Conservation (phyloP, 2,888 invertebrate genomes). For the Calameuta idolon region DNA sequence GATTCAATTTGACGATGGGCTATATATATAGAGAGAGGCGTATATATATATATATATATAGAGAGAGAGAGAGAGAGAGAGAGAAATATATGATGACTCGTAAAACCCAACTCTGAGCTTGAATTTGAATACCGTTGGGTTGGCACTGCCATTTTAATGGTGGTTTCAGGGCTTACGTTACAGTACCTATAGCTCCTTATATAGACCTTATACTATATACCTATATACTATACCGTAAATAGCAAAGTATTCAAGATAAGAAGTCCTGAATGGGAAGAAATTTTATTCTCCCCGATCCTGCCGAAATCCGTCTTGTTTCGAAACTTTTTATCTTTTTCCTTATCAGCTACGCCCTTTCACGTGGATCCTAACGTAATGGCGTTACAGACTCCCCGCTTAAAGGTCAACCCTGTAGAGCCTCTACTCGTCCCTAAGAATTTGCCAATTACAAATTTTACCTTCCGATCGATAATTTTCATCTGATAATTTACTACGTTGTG, state of each 20-base stretch:
- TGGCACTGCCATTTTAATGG: background rate
- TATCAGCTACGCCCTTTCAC: background rate
- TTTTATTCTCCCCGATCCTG: background rate
- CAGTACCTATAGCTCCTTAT: background rate
- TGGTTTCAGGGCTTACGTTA: background rate
- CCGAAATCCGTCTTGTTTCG: background rate
- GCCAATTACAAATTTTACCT: background rate
- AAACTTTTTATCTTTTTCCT: background rate
- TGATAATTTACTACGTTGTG: no score
- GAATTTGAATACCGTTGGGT: background rate
- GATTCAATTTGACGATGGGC: background rate
- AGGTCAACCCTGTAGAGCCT: no score
- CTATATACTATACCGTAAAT: background rate
- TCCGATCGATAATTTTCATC: no score
- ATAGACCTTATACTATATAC: no score
- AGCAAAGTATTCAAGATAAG: background rate
- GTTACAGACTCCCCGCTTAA: no score
- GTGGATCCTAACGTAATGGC: no score
- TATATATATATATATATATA: background rate
- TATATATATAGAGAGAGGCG: background rate
- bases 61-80: no score
- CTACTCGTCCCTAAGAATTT: background rate
- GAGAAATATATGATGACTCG: background rate
- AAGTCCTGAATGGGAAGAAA: background rate
- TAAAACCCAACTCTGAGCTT: conserved; percentile 1